Percentiles rank a stretch among this genome's conserved stretches.
phyloP scores from a whole-genome alignment of 2,888 invertebrate genomes.

The Elysia crispata region DNA sequence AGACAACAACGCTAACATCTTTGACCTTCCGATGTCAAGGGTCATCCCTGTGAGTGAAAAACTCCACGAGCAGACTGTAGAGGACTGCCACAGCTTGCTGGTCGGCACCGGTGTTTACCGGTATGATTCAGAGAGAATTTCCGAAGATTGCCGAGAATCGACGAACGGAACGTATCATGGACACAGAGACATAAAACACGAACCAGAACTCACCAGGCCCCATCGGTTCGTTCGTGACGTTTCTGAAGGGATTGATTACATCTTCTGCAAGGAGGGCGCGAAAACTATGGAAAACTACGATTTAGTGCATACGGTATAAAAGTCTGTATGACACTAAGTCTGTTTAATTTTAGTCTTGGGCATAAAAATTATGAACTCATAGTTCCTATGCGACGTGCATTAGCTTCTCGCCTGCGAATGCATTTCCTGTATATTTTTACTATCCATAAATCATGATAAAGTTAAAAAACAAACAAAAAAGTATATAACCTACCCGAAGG shows the following conservation, averaged over 20 bases:
- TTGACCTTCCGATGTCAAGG: conserved; percentile 65
- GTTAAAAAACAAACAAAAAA: too few relatives aligned
- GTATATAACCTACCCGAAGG: too few relatives aligned
- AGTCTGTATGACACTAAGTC: too few relatives aligned
- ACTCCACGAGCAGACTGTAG: conserved; percentile 71
- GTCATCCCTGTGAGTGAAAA: conserved; percentile 67
- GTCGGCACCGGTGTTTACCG: conserved; percentile 76
- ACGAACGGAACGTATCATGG: conserved; percentile 66
- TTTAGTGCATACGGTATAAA: too few relatives aligned
- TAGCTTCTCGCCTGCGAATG: too few relatives aligned
- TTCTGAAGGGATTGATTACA: conserved; percentile 69
- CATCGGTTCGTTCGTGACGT: conserved; percentile 69
- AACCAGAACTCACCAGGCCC: conserved; percentile 71
- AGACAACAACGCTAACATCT: conserved; percentile 17
- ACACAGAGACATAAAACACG: conserved; percentile 73
- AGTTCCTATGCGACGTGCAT: too few relatives aligned
- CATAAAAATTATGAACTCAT: too few relatives aligned
- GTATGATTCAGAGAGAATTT: conserved; percentile 55
- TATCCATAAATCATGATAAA: too few relatives aligned
- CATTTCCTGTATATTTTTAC: too few relatives aligned
- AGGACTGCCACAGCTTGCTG: conserved; percentile 69
- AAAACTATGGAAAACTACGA: too few relatives aligned
- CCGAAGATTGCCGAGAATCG: background rate
- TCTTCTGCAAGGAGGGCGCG: too few relatives aligned
- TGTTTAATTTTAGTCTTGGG: too few relatives aligned